Base-by-base conservation (phyloP, 1,140 invertebrate species). In the Brachionus sp. region DNA sequence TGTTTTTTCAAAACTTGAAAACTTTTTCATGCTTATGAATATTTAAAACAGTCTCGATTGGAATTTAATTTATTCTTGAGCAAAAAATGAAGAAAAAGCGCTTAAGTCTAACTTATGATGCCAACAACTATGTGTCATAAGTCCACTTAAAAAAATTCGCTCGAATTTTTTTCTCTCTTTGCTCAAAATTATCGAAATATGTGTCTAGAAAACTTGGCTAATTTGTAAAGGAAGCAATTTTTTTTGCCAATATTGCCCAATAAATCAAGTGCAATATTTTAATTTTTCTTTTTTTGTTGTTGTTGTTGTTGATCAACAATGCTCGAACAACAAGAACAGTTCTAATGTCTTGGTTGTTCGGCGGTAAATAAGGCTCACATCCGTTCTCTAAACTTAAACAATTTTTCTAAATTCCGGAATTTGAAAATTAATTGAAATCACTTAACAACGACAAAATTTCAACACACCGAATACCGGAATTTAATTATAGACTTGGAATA, bases 401-500 rank as follows among this genome's bases (percentile, higher is more conserved):
- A 78, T 39, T 39, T 73, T 73, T 73, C 16, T n/a, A 73, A 75
- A 46, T 35, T 46, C 23, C 39, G 70, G 37, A 39, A 19, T 19
- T 57, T 0, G 9, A 57, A 75, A 46, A 44, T 44, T 46, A 75
- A 75, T 13, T 46, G 19, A 75, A 75, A 46, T 75, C 70, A 75
- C 70, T 75, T 75, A 75, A 75, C 37, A 75, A 75, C 42, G 13
- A 37, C 68, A 73, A 73, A 44, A 75, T 75, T 46, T 23, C 70
- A 46, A 44, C 42, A 73, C 19, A 73, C 37, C 37, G 37, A 73
- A 73, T 75, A 75, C 70, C 70, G 70, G 70, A 75, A 75, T 75
- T 50, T 75, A 75, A 75, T 75, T 75, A 75, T 75, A 75, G 70
- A 75, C 39, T 75, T 75, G 66, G 66, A 70, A 57, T n/a, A 53